Conservation (phyloP, 2,113 vertebrate species). For the Ranitomeya variabilis region DNA sequence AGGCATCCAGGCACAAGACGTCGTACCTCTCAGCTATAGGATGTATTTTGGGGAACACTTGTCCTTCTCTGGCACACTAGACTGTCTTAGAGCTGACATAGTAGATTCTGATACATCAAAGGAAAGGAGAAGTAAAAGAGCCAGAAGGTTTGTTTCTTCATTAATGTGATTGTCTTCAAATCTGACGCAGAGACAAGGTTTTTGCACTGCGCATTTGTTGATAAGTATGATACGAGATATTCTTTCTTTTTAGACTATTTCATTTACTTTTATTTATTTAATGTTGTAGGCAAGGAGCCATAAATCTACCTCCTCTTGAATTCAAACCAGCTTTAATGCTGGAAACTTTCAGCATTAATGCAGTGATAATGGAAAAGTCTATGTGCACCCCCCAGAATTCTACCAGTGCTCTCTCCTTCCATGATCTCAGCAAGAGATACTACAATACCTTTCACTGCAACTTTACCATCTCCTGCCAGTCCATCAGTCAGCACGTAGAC, state of each 20-base stretch:
- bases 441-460: slow-evolving; percentile 96
- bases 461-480: slow-evolving; percentile 94
- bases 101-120: slow-evolving; percentile 97
- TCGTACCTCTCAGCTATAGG: slow-evolving; percentile 89
- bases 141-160: slow-evolving; percentile 77
- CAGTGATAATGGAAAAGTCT: slow-evolving; percentile 93
- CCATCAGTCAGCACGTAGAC: slow-evolving; percentile 96
- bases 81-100: slow-evolving; percentile 94
- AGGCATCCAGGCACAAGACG: slow-evolving; percentile 92
- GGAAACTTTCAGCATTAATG: slow-evolving; percentile 95
- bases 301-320: slow-evolving; percentile 89
- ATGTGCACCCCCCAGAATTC: slow-evolving; percentile 83
- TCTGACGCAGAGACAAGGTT: not conserved
- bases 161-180: not conserved
- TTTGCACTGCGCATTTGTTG: not conserved
- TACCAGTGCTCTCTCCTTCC: slow-evolving; percentile 85
- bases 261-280: not conserved
- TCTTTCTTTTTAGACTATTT: not conserved
- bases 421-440: slow-evolving; percentile 91
- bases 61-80: slow-evolving; percentile 93
- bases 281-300: slow-evolving; percentile 82
- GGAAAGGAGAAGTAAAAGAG: slow-evolving; percentile 89
- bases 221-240: not conserved
- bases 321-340: slow-evolving; percentile 95
- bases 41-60: slow-evolving; percentile 98